Percentiles rank a stretch among this genome's conserved stretches.
phyloP scores from a whole-genome alignment of 2,797 vertebrate species.

The Crenichthys baileyi region DNA sequence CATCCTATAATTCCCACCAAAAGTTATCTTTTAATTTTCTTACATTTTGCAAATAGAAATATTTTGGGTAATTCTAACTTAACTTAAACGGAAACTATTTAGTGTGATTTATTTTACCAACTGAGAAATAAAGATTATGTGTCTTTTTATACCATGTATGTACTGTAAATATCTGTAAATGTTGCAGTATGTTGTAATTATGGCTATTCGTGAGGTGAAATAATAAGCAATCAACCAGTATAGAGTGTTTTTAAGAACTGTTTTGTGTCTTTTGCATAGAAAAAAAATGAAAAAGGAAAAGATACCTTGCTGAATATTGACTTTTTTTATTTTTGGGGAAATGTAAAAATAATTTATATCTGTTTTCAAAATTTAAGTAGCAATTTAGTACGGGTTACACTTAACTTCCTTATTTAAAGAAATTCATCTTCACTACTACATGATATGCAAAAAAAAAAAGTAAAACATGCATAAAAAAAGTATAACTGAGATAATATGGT shows the following conservation, averaged over 20 bases:
- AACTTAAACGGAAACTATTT: not conserved
- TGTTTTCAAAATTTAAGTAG: not conserved
- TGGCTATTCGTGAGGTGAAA: no score
- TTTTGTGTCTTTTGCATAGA: no score
- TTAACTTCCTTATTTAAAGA: not conserved
- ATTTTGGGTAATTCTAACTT: not conserved
- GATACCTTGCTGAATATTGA: not conserved
- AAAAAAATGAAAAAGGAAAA: not conserved
- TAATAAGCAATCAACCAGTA: no score
- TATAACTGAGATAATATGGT: conserved; percentile 18
- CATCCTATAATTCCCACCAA: no score
- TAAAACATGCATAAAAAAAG: conserved; percentile 20
- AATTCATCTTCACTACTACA: not conserved
- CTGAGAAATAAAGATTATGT: not conserved
- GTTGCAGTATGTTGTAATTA: no score
- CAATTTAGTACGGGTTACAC: not conserved
- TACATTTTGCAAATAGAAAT: no score
- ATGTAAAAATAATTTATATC: not conserved
- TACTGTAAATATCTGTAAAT: not conserved
- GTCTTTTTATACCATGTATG: not conserved
- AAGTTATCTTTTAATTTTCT: no score
- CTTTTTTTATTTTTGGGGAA: not conserved
- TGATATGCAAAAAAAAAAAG: conserved; percentile 4
- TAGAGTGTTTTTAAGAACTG: no score
- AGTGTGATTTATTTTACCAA: not conserved